Percentiles rank a stretch among this genome's conserved stretches.
Evolutionary conservation across 2,113 vertebrate species (phyloP).

Genomic region (Ammospiza nelsoni): DNA sequence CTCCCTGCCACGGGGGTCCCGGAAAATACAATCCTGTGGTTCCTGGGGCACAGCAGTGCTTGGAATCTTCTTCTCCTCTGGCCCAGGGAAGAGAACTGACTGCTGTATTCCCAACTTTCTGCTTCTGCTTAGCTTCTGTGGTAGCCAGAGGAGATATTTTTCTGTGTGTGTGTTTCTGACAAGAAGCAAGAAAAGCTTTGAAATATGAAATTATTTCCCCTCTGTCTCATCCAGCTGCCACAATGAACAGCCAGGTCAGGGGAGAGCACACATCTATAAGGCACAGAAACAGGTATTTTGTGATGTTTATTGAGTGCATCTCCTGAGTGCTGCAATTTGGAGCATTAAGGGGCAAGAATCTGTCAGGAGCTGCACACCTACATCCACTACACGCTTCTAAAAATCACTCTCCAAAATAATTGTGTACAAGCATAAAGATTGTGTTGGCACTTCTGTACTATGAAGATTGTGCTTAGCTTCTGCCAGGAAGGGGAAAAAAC

Average conservation of each 20-base stretch:
- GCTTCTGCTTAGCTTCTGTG: not conserved
- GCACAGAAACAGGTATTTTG: not conserved
- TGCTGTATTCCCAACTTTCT: fast-evolving
- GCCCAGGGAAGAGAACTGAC: not conserved
- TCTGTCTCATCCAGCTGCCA: not conserved
- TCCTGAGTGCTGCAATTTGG: not conserved
- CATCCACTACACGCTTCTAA: not conserved
- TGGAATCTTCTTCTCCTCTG: not conserved
- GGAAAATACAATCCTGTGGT: too few relatives aligned
- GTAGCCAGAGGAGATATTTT: not conserved
- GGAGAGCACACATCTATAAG: not conserved
- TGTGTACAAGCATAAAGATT: not conserved
- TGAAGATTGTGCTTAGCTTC: not conserved
- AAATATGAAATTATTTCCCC: not conserved
- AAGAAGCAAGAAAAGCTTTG: not conserved
- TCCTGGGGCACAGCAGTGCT: not conserved
- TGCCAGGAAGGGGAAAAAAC: not conserved
- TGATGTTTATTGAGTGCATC: not conserved
- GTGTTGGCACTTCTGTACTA: not conserved
- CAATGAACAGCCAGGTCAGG: not conserved
- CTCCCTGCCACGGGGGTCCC: too few relatives aligned
- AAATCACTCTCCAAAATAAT: not conserved
- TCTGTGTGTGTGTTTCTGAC: not conserved
- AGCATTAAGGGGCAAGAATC: not conserved
- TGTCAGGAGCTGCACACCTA: not conserved